These are phyloP conservation scores for Cherax destructor DNA, from an alignment of 1,140 invertebrate genomes.

Conservation along the genomic window DNA sequence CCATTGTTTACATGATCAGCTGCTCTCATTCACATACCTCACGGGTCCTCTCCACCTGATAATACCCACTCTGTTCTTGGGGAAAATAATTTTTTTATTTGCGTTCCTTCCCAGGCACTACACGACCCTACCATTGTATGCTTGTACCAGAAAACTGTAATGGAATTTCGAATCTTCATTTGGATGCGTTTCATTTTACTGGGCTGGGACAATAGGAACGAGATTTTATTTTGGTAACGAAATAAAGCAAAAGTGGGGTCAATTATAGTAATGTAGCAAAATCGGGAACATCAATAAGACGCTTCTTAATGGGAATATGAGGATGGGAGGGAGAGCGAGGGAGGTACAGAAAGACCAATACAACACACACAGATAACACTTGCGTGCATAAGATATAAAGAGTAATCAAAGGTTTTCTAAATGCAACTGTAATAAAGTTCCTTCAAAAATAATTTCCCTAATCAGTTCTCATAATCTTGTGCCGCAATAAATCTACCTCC, in stretches of 20 bases:
- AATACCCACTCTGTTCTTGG: not conserved
- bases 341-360: too few relatives aligned
- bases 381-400: too few relatives aligned
- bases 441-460: too few relatives aligned
- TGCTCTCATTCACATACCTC: not conserved
- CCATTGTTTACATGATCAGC: not conserved
- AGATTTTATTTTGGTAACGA: not conserved
- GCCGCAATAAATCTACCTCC: too few relatives aligned
- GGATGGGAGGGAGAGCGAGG: too few relatives aligned
- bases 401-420: too few relatives aligned
- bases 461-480: too few relatives aligned
- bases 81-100: not conserved
- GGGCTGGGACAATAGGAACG: not conserved
- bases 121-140: not conserved
- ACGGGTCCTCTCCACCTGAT: not conserved
- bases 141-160: not conserved
- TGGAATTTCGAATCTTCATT: not conserved
- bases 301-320: too few relatives aligned
- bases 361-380: too few relatives aligned
- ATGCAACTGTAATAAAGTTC: too few relatives aligned
- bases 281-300: too few relatives aligned
- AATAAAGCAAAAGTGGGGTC: not conserved
- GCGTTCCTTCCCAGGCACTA: not conserved
- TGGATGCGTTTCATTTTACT: not conserved
- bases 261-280: too few relatives aligned